phyloP scores from a whole-genome alignment of 1,140 invertebrate species.

The Lamellibrachia luymesi region DNA sequence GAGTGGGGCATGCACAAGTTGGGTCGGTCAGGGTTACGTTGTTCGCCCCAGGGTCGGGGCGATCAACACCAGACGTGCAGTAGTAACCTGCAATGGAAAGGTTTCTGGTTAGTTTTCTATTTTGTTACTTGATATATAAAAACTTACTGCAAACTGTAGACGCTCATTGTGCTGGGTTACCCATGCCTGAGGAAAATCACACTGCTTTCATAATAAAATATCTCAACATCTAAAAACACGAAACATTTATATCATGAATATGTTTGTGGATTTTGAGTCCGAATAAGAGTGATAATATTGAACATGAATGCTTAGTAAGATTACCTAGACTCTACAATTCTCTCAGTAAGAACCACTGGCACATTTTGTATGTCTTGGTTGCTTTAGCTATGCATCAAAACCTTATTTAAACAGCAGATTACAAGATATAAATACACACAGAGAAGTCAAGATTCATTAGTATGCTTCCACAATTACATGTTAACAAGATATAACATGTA shows the following conservation, averaged over 20 bases:
- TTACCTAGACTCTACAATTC: too few relatives aligned
- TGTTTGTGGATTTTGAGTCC: too few relatives aligned
- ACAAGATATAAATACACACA: too few relatives aligned
- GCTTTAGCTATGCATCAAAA: too few relatives aligned
- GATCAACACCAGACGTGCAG: conserved; percentile 41
- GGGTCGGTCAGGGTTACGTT: conserved; percentile 41
- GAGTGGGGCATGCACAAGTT: conserved; percentile 39
- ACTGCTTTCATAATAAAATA: not conserved
- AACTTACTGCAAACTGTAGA: not conserved
- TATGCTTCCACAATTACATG: too few relatives aligned
- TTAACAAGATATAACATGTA: too few relatives aligned
- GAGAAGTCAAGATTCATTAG: too few relatives aligned
- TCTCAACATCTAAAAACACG: not conserved
- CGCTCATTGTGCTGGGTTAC: not conserved
- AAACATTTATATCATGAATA: not conserved
- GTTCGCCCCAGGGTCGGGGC: conserved; percentile 30
- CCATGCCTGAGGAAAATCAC: not conserved
- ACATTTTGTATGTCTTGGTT: too few relatives aligned
- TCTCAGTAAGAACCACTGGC: too few relatives aligned
- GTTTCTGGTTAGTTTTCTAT: not conserved
- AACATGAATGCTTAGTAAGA: too few relatives aligned
- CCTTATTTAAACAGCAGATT: not conserved
- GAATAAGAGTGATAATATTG: too few relatives aligned
- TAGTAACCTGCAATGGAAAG: conserved; percentile 34
- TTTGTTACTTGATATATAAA: not conserved